Evolutionary conservation across 2,113 vertebrate species (phyloP), one percentile per base, ranked within the genome.

Genomic region (Narcine bancroftii): DNA sequence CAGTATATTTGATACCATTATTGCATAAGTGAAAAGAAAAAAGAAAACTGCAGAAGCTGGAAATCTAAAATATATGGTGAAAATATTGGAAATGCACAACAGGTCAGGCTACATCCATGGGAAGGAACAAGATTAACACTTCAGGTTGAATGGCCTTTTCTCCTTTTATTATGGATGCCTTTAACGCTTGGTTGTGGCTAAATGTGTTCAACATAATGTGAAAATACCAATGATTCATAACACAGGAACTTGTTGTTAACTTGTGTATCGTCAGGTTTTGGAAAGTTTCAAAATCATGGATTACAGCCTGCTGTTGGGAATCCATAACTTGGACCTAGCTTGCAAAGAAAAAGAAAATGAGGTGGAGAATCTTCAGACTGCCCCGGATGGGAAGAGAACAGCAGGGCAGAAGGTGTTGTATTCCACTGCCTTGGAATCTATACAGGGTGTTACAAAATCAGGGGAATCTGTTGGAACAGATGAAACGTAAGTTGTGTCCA

Each of bases 231-330:
- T 47, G 63, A 91, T 71, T 91, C 13, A 24, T 69, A 24, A 36
- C 63, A n/a, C 50, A n/a, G 7, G n/a, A 50, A 76, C 1, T 60
- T 92, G 36, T 56, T 92, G 2, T 73, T 92, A 92, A 72, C 93
- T 93, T 93, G 93, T 92, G 91, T 92, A 89, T 19, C 10, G 0
- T 29, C 93, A 99, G 99, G 99, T 99, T 53, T 95, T 99, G 93
- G 98, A 99, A 95, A 99, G 99, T 93, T 99, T 99, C 95, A 99
- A 99, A 95, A 99, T 99, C 94, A 99, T 99, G 98, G 99, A 99
- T 95, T 99, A 99, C 94, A 99, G 98, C 94, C 95, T 99, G 93
- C 95, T 99, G 92, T 95, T 99, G 93, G 99, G 98, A 50, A 97
- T 99, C 92, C 98, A 99, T 19, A 94, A 98, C 85, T 93, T 98